Evolutionary conservation across 2,888 invertebrate species (phyloP), one percentile per base, ranked within the genome.

Genomic region (Yponomeuta evonymella): DNA sequence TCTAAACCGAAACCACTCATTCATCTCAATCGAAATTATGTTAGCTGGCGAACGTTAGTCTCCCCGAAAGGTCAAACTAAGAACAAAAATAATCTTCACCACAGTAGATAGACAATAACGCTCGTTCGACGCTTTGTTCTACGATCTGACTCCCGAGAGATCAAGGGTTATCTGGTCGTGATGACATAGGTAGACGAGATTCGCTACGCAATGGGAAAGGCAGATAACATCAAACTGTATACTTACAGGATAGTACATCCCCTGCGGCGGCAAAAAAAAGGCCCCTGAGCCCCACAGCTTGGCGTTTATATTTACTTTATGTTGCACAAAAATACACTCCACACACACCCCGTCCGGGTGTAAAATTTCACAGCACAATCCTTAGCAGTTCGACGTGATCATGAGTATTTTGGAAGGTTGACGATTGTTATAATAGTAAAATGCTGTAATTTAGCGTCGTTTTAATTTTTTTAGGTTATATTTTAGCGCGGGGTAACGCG

Each of bases 221-320:
- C 23, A n/a, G 23, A 67, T 43, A 23, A 48, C n/a, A 67, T 58
- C 67, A 65, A 68, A 15, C 30, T 68, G 30, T 58, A 58, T 90
- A 96, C 97, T 97, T 94, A 97, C 97, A 95, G 97, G 97, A 95
- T 97, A 97, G 94, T 97, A 97, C 95, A 97, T 97, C 95, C 97
- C 97, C 96, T 97, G 97, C 94, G 96, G 96, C 95, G 97, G 97
- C 95, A 97, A 96, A 94, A 97, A 97, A 94, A 96, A 97, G 93
- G 97, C 96, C 94, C 97, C 97, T 94, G 97, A 96, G 94, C 97
- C 97, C 97, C 97, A 97, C 97, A 97, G 97, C 95, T 97, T 97
- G 97, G 95, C 95, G 95, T 96, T 95, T 95, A 93, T 94, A 93
- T 93, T 89, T 91, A 90, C 93, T 93, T 90, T 89, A 84, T 87